Conservation (phyloP, 2,888 invertebrate genomes). For the Dolomedes plantarius region DNA sequence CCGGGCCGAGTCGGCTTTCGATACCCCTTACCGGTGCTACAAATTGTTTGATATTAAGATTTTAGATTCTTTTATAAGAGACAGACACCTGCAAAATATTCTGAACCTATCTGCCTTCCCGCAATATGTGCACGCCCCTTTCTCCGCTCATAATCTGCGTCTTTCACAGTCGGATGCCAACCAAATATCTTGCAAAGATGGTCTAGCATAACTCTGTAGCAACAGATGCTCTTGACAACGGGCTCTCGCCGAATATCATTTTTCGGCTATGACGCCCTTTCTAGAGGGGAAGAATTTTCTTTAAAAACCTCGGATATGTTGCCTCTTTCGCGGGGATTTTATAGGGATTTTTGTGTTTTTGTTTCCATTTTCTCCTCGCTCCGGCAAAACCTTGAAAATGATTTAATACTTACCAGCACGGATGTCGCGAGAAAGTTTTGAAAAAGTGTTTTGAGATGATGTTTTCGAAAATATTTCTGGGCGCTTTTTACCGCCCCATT, state of each 20-base stretch:
- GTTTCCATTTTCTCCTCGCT: not conserved
- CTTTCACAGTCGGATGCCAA: constrained; percentile 70
- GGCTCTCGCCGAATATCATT: constrained; percentile 38
- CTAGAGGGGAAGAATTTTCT: not conserved
- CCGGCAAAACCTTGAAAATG: not conserved
- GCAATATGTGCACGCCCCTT: constrained; percentile 31
- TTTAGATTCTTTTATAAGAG: too few relatives aligned
- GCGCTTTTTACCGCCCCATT: not conserved
- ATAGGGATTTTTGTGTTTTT: constrained; percentile 1
- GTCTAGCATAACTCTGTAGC: constrained; percentile 67
- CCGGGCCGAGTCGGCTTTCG: too few relatives aligned
- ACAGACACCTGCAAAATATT: too few relatives aligned
- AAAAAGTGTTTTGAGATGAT: not conserved
- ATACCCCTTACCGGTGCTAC: too few relatives aligned
- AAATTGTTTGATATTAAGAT: too few relatives aligned
- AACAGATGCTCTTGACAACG: constrained; percentile 70
- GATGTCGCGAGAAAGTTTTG: not conserved
- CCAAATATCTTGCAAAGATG: constrained; percentile 70
- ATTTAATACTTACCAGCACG: not conserved
- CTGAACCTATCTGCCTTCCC: too few relatives aligned
- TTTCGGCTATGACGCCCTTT: constrained; percentile 28
- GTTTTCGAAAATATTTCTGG: not conserved
- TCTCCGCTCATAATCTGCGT: constrained; percentile 9
- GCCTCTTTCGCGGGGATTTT: constrained; percentile 8
- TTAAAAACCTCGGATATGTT: constrained; percentile 1